Conservation (phyloP, 1,140 invertebrate genomes). For the Anastrepha ludens region DNA sequence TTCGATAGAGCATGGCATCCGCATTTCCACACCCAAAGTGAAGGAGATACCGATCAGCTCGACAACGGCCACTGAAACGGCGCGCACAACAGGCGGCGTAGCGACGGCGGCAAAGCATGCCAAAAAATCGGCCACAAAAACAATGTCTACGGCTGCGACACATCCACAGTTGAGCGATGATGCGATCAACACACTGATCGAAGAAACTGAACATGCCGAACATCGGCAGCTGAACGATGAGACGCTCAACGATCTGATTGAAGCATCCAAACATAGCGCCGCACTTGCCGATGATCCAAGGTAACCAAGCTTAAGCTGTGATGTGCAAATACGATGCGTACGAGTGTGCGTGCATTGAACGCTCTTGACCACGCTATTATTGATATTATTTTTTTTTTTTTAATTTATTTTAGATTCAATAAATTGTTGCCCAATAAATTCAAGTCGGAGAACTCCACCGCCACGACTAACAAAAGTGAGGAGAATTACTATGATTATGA, state of each 20-base stretch:
- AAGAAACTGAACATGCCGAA: constrained; percentile 8
- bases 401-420: constrained; percentile 61
- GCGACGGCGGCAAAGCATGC: constrained; percentile 57
- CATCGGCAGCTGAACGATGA: constrained; percentile 64
- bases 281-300: constrained; percentile 68
- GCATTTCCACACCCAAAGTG: constrained; percentile 67
- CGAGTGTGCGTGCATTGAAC: background rate
- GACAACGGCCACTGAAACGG: constrained; percentile 8
- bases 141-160: background rate
- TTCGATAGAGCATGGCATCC: constrained; percentile 55
- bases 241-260: constrained; percentile 65
- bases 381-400: background rate
- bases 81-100: background rate
- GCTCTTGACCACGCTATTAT: constrained; percentile 16
- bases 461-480: constrained; percentile 49
- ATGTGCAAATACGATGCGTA: constrained; percentile 7
- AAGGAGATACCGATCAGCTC: constrained; percentile 56
- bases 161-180: background rate
- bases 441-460: constrained; percentile 59
- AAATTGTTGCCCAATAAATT: constrained; percentile 67
- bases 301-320: constrained; percentile 42
- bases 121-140: constrained; percentile 40
- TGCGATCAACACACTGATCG: background rate
- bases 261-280: constrained; percentile 68
- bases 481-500: constrained; percentile 50